Evolutionary conservation across 2,888 invertebrate species (phyloP), one percentile per base, ranked within the genome.

Genomic region (Drosophila lacicola): DNA sequence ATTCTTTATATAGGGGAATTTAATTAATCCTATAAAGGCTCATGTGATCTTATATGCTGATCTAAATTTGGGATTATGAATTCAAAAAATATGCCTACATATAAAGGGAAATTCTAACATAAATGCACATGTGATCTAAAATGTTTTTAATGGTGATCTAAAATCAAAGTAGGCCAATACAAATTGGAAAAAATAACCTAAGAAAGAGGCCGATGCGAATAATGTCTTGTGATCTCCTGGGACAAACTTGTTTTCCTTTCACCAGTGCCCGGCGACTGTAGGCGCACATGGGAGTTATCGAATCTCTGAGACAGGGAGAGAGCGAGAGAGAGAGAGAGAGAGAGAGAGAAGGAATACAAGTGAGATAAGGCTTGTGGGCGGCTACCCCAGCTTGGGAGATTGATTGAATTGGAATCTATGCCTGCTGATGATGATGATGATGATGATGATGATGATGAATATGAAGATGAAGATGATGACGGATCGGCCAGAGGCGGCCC

Each of bases 321-420:
- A 36, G 21, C 21, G 14, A n/a, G 17, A 3, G n/a, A n/a, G 37
- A 2, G 3, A 34, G 2, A 21, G 8, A 4, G 45, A 41, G 21
- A 44, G 25, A 33, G 19, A 42, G 36, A n/a, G 41, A 51, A 60
- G 11, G 34, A 21, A 5, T 25, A 6, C 25, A 25, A 25, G 25
- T 25, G 36, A 36, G 67, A 75, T 67, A 74, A 63, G 62, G 46
- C 49, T 58, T 62, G 58, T 71, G 51, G 66, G 61, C 57, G 70
- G 65, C 49, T 70, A 73, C 57, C 42, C 70, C 51, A 73, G 51
- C 50, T 60, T 8, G 29, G 68, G 65, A 45, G 58, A 54, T 45
- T 50, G 50, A 51, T 57, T 53, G 37, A 51, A 51, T 58, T 70
- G 57, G 57, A 44, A 50, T 67, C 51, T 36, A 63, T 53, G 29